A percentile compares a stretch with the other conserved stretches of the same genome.
Evolutionary conservation across 2,797 vertebrate genomes (phyloP).

Genomic region (Menidia menidia): DNA sequence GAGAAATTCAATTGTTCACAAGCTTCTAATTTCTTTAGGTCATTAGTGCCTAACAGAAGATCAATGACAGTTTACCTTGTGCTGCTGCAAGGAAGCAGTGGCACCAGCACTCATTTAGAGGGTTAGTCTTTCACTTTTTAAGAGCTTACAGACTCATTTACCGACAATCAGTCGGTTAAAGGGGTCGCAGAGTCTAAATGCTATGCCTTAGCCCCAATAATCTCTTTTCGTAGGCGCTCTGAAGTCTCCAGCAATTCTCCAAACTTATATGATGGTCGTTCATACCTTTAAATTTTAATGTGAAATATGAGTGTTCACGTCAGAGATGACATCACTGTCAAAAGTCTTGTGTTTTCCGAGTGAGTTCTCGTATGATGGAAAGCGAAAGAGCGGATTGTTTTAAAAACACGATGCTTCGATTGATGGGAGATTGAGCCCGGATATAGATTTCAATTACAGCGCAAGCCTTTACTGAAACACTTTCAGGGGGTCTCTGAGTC

Average conservation of each 20-base stretch:
- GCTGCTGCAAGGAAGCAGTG: not conserved
- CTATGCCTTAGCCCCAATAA: not conserved
- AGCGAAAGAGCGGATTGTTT: no score
- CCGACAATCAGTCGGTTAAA: not conserved
- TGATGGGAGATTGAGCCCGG: no score
- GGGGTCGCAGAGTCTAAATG: not conserved
- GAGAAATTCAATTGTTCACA: not conserved
- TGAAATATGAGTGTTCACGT: no score
- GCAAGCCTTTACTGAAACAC: no score
- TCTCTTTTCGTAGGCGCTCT: not conserved
- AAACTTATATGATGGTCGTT: not conserved
- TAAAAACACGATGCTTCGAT: no score
- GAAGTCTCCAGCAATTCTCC: not conserved
- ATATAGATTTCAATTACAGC: no score
- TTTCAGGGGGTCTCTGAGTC: no score
- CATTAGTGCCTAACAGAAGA: not conserved
- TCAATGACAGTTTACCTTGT: not conserved
- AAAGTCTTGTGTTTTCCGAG: no score
- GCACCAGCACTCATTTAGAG: not conserved
- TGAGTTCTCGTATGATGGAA: no score
- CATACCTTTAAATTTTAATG: not conserved
- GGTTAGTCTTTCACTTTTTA: not conserved
- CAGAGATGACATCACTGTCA: no score
- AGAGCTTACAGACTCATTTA: not conserved
- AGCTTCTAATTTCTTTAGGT: not conserved